Evolutionary conservation across 2,113 vertebrate species (phyloP).

Genomic region (Gymnocephalus cernua): DNA sequence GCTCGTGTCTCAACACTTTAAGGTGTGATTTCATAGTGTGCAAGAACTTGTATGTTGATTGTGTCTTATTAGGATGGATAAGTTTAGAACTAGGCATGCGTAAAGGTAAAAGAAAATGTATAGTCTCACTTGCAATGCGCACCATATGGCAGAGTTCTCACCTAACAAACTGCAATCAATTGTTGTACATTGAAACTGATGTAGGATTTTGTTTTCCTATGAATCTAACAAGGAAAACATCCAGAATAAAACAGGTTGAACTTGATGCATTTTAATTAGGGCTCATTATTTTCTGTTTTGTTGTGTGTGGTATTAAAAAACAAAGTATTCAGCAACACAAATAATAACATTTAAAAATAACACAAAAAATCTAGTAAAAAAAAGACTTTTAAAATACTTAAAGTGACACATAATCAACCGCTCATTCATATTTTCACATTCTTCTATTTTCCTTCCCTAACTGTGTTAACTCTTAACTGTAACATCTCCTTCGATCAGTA

Average conservation of each 20-base stretch:
- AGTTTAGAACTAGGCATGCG: not conserved
- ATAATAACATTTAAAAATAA: too few species aligned
- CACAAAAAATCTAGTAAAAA: not conserved
- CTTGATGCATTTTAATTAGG: not conserved
- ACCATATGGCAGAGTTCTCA: constrained; percentile 39
- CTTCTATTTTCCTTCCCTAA: not conserved
- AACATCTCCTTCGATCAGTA: not conserved
- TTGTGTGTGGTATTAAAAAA: not conserved
- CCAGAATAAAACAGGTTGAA: not conserved
- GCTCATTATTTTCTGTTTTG: not conserved
- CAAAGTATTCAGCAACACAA: not conserved
- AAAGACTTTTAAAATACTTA: not conserved
- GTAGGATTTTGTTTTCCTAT: not conserved
- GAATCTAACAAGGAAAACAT: not conserved
- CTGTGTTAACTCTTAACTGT: not conserved
- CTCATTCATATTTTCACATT: not conserved
- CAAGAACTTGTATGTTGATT: not conserved
- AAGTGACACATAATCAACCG: not conserved
- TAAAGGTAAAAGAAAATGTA: not conserved
- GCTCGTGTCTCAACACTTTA: constrained; percentile 6
- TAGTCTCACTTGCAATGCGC: constrained; percentile 16
- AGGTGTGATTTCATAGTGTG: constrained; percentile 1
- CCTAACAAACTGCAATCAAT: constrained; percentile 9
- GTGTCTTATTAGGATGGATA: not conserved
- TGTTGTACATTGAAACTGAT: constrained; percentile 17